Evolutionary conservation across 1,140 invertebrate genomes (phyloP).

Genomic region (Aphaenogaster ashmeadi): DNA sequence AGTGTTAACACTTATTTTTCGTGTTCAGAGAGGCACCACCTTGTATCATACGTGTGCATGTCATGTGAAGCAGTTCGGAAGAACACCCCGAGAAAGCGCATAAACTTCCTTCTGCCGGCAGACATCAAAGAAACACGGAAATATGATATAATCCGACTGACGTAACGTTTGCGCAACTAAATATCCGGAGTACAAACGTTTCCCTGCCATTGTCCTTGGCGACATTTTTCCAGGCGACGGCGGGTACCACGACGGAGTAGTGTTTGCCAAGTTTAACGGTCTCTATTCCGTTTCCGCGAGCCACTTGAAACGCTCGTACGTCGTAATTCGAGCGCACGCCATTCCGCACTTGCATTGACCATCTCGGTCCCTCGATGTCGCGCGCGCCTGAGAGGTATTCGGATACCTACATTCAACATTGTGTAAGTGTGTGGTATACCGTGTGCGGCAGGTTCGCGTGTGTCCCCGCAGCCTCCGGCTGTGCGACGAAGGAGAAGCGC

Average conservation of each 20-base stretch:
- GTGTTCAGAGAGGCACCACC: not conserved
- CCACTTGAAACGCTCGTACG: not conserved
- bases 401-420: not conserved
- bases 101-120: slow-evolving; percentile 17
- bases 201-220: slow-evolving; percentile 25
- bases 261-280: slow-evolving; percentile 1
- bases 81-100: slow-evolving; percentile 27
- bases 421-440: not conserved
- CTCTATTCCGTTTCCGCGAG: not conserved
- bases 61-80: slow-evolving; percentile 35
- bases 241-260: not conserved
- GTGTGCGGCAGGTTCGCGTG: not conserved
- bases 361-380: slow-evolving; percentile 1
- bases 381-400: not conserved
- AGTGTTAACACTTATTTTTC: slow-evolving; percentile 8
- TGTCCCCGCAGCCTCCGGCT: not conserved
- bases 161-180: slow-evolving; percentile 47
- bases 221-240: slow-evolving; percentile 36
- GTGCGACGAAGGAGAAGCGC: not conserved
- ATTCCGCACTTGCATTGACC: not conserved
- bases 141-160: slow-evolving; percentile 47
- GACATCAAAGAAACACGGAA: slow-evolving; percentile 47
- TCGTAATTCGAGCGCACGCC: slow-evolving; percentile 9
- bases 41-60: not conserved
- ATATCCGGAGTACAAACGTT: slow-evolving; percentile 42